A percentile compares a stretch with the other conserved stretches of the same genome.
These are phyloP conservation scores for Agrotis clavis DNA, from an alignment of 2,888 invertebrate genomes.

Conservation along the genomic window DNA sequence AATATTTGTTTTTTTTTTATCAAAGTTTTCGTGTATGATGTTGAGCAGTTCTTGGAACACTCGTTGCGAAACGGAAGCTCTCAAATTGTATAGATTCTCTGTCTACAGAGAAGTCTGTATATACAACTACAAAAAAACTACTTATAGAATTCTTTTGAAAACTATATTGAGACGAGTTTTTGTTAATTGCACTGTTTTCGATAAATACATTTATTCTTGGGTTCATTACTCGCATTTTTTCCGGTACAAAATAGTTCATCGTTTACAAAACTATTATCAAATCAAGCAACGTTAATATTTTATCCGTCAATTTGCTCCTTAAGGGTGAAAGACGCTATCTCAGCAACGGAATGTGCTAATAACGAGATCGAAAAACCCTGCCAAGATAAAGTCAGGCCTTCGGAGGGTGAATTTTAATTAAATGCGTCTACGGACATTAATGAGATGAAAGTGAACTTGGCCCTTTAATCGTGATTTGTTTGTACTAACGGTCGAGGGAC, in stretches of 20 bases:
- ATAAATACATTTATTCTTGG: no score
- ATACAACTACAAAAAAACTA: no score
- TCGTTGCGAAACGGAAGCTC: neutral
- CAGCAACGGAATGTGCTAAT: slow-evolving; percentile 84
- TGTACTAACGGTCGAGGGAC: slow-evolving; percentile 80
- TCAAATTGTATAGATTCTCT: no score
- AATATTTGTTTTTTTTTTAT: slow-evolving; percentile 58
- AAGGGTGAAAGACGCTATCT: slow-evolving; percentile 68
- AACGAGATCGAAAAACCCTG: slow-evolving; percentile 85
- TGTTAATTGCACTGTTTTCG: no score
- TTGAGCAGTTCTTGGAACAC: slow-evolving; percentile 8
- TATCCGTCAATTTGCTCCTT: slow-evolving; percentile 66
- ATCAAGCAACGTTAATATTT: slow-evolving; percentile 67
- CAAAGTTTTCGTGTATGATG: slow-evolving; percentile 14
- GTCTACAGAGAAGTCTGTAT: no score
- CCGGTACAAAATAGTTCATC: slow-evolving; percentile 18
- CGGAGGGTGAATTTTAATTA: slow-evolving; percentile 90
- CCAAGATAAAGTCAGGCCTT: slow-evolving; percentile 80
- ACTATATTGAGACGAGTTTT: no score
- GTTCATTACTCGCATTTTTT: no score
- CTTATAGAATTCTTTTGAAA: no score
- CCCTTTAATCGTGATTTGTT: slow-evolving; percentile 89
- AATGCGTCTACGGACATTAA: slow-evolving; percentile 88
- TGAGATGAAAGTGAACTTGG: slow-evolving; percentile 88
- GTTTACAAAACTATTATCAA: slow-evolving; percentile 68